Base-by-base conservation (phyloP, 2,113 vertebrate genomes). In the Tetraodon nigroviridis region DNA sequence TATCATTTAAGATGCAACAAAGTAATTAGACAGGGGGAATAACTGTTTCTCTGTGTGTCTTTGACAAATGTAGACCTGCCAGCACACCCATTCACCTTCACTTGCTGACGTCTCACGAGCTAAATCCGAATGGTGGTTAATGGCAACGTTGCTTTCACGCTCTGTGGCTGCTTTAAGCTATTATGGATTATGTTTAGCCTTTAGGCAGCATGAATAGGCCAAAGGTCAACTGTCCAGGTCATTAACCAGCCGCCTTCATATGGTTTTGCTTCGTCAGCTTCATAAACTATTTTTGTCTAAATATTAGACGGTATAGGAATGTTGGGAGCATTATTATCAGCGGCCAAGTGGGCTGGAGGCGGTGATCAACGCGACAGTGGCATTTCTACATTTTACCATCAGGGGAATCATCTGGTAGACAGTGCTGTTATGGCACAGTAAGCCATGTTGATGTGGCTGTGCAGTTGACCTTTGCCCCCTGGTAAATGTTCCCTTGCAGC, bases 241-340 rank as follows among this genome's bases (percentile, higher is more conserved):
- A 45, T 45, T 45, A 17, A 45, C 2, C 15, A 16, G 17, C 44
- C n/a, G 12, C 12, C 42, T 44, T 16, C 16, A n/a, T 7, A n/a
- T 45, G 1, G 1, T 45, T 17, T n/a, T 45, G 44, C 44, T 45
- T n/a, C 7, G 44, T 45, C 44, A 45, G 44, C 44, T 15, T n/a
- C 15, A 45, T n/a, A 1, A 15, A 13, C 15, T 45, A 45, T 48
- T 18, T 48, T 18, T 19, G 4, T 48, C 3, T 55, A 47, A 51
- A 62, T 64, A 10, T 66, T 14, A 66, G 21, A 10, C 63, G 76
- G 63, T 70, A 68, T 73, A 65, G 67, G 54, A 78, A 78, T 64
- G 61, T 27, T 71, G 61, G 61, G 65, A 51, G 52, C 73, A 57
- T 55, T 17, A 55, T 71, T 57, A 52, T 58, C 55, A 59, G 32